Base-by-base conservation (phyloP, 2,797 vertebrate genomes). In the Gymnocypris eckloni region DNA sequence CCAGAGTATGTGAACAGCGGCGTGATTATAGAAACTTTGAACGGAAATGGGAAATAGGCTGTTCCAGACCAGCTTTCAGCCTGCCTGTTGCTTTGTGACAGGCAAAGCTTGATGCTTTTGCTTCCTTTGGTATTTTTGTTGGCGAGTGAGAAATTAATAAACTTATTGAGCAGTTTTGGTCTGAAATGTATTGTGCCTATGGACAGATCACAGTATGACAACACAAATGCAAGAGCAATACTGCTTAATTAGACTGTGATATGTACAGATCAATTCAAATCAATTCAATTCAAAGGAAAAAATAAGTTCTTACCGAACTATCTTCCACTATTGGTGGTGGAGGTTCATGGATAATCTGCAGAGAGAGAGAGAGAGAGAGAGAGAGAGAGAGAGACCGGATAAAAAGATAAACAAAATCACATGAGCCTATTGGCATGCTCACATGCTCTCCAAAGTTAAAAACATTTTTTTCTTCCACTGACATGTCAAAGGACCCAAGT, bases 311-410 rank as follows among this genome's bases (percentile, higher is more conserved):
- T 95, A 99, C 98, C 95, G 98, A 97, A 8, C 97, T 99, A 88
- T 99, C 98, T 79, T 98, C 97, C n/a, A 88, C 91, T 11, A 94
- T 92, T 15, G 97, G 97, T 0, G 97, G 97, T 0, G 98, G 97
- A 0, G 97, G 96, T 84, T 97, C 98, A 54, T 97, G 98, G 91
- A 99, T 99, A 89, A 99, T 98, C 98, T 99, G 87, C 15, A 83
- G 45, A 43, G 4, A 54, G 43, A 77, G 70, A 86, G 82, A 43
- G 84, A 71, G 59, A 61, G 33, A 73, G 20, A 56, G 56, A 71
- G 82, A 86, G 72, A 25, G 85, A 9, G 56, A 59, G 77, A 41
- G 39, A 41, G 12, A 79, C 2, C 9, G 11, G 18, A 80, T 50
- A 79, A 45, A 33, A 20, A 64, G 54, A 54, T 87, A 66, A 86